Evolutionary conservation across 2,888 invertebrate genomes (phyloP).

Genomic region (Nomada lathburiana): DNA sequence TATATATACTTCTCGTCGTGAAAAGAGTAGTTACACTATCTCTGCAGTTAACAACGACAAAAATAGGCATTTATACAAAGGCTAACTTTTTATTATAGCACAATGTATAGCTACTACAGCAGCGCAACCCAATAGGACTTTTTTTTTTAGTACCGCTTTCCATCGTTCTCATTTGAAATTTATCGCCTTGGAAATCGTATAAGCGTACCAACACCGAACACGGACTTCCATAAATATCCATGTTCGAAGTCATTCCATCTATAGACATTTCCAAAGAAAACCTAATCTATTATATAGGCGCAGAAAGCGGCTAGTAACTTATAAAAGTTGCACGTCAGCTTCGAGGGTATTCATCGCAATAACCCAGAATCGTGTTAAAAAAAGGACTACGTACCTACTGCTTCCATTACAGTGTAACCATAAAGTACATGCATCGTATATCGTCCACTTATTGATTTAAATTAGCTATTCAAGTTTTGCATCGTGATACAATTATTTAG

Average conservation of each 20-base stretch:
- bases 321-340: conserved; percentile 68
- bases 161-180: conserved; percentile 37
- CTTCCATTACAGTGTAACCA: not conserved
- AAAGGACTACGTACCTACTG: conserved; percentile 23
- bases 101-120: conserved; percentile 8
- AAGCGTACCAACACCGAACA: conserved; percentile 15
- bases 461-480: no score
- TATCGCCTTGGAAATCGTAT: conserved; percentile 14
- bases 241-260: conserved; percentile 36
- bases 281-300: conserved; percentile 64
- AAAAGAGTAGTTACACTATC: not conserved
- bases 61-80: conserved; percentile 39
- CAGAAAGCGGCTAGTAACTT: conserved; percentile 66
- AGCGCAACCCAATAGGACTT: not conserved
- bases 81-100: conserved; percentile 28
- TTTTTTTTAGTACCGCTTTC: conserved; percentile 18
- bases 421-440: not conserved
- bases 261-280: conserved; percentile 64
- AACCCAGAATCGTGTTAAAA: conserved; percentile 67
- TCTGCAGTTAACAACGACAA: not conserved
- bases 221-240: conserved; percentile 17
- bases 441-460: no score
- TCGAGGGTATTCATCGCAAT: conserved; percentile 54
- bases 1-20: not conserved
- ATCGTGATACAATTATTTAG: no score